phyloP scores from a whole-genome alignment of 2,888 invertebrate genomes.

The Hololepta plana region DNA sequence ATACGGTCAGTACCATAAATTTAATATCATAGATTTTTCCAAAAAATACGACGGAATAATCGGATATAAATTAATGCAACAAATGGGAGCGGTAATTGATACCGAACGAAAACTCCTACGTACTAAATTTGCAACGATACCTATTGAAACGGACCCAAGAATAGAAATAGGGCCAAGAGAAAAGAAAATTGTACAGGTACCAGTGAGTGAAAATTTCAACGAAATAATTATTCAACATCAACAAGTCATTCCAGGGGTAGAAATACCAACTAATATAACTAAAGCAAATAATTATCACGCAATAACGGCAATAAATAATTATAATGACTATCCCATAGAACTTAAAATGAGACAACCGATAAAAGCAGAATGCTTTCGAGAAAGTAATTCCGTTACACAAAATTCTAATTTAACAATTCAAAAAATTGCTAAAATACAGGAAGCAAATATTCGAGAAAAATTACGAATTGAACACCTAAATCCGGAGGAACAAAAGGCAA shows the following conservation, averaged over 20 bases:
- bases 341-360: conserved; percentile 2
- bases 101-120: no score
- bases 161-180: conserved; percentile 4
- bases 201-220: conserved; percentile 3
- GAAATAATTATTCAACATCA: conserved; percentile 3
- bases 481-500: no score
- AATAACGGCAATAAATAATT: conserved; percentile 5
- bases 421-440: conserved; percentile 1
- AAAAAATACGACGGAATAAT: no score
- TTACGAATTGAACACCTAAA: conserved; percentile 5
- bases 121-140: no score
- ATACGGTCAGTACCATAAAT: background rate
- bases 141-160: no score
- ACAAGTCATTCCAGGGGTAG: conserved; percentile 2
- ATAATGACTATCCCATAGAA: conserved; percentile 3
- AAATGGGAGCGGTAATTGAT: no score
- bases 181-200: conserved; percentile 7
- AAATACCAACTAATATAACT: conserved; percentile 2
- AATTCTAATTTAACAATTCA: no score
- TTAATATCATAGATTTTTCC: conserved; percentile 1
- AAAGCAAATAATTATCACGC: background rate
- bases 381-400: conserved; percentile 2
- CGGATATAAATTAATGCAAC: no score
- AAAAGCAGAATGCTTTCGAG: background rate
- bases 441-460: conserved; percentile 3